phyloP scores from a whole-genome alignment of 1,140 invertebrate genomes.

The Drosophila tristis region DNA sequence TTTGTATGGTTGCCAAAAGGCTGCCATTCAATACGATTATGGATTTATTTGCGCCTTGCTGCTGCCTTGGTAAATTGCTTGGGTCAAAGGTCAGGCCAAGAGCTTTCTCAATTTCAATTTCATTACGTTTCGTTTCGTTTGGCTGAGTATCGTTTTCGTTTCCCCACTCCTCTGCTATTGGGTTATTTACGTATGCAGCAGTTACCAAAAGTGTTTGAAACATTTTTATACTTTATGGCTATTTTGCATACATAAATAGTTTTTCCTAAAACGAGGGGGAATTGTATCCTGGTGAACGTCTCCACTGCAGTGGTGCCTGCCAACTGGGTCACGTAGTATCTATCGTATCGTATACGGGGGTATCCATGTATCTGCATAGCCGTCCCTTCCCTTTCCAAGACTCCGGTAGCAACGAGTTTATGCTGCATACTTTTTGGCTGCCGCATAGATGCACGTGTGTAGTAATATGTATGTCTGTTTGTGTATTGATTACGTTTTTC shows the following conservation, averaged over 20 bases:
- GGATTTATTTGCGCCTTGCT: constrained; percentile 25
- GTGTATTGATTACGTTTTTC: constrained; percentile 60
- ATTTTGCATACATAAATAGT: constrained; percentile 77
- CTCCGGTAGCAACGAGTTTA: constrained; percentile 33
- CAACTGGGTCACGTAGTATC: constrained; percentile 74
- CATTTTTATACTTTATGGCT: constrained; percentile 76
- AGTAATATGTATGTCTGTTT: constrained; percentile 10
- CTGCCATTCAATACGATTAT: constrained; percentile 55
- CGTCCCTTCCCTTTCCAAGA: constrained; percentile 16
- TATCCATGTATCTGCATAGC: constrained; percentile 39
- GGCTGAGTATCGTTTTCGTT: constrained; percentile 30
- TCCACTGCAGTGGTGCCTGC: constrained; percentile 56
- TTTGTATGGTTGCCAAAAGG: constrained; percentile 12
- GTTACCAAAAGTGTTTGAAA: constrained; percentile 29
- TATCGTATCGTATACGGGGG: background rate
- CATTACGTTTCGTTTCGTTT: constrained; percentile 12
- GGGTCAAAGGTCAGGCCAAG: constrained; percentile 38
- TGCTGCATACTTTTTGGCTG: constrained; percentile 69
- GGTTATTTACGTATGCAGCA: constrained; percentile 27
- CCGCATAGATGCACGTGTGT: constrained; percentile 11
- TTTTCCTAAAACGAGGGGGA: constrained; percentile 1
- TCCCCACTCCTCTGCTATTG: constrained; percentile 3
- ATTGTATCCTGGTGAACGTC: constrained; percentile 27
- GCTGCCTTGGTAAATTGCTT: constrained; percentile 32
- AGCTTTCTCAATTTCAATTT: constrained; percentile 50